phyloP scores from a whole-genome alignment of 2,113 vertebrate genomes.

The Lethenteron camtschaticum region DNA sequence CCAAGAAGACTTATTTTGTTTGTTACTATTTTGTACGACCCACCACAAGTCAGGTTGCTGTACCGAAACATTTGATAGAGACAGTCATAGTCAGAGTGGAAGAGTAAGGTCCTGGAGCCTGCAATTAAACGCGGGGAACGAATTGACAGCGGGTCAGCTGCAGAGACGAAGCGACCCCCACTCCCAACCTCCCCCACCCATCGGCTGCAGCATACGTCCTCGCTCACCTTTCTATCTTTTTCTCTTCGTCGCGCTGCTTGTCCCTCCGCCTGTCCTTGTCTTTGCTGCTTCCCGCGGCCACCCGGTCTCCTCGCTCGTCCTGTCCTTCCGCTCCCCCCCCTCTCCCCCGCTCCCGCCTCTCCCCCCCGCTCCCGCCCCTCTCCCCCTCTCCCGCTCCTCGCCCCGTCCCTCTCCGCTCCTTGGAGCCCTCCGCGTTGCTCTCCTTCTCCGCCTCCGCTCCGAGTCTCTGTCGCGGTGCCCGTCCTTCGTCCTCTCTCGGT shows the following conservation, averaged over 20 bases:
- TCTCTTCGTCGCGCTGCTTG: slow-evolving; percentile 11
- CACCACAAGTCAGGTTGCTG: too few species aligned
- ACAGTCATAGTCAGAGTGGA: too few species aligned
- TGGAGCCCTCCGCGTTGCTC: neutral
- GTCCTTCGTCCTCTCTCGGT: slow-evolving; percentile 1
- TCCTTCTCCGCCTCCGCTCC: too few species aligned
- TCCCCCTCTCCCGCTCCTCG: slow-evolving; percentile 24
- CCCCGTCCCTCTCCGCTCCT: slow-evolving; percentile 23
- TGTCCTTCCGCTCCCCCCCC: slow-evolving; percentile 17
- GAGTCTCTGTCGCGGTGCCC: too few species aligned
- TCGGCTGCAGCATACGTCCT: slow-evolving; percentile 11
- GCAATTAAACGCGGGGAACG: too few species aligned
- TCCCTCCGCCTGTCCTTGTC: slow-evolving; percentile 10
- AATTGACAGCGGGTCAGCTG: too few species aligned
- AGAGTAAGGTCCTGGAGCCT: too few species aligned
- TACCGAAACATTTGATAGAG: too few species aligned
- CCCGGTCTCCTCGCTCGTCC: slow-evolving; percentile 18
- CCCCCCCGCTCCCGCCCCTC: slow-evolving; percentile 17
- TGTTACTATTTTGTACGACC: too few species aligned
- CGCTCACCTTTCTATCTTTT: slow-evolving; percentile 9
- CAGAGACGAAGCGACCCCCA: too few species aligned
- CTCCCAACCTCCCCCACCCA: too few species aligned
- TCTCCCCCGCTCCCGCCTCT: slow-evolving; percentile 14
- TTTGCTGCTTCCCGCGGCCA: slow-evolving; percentile 9
- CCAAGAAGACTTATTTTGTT: too few species aligned